Conservation (phyloP, 2,797 vertebrate species). For the Chiloscyllium punctatum region DNA sequence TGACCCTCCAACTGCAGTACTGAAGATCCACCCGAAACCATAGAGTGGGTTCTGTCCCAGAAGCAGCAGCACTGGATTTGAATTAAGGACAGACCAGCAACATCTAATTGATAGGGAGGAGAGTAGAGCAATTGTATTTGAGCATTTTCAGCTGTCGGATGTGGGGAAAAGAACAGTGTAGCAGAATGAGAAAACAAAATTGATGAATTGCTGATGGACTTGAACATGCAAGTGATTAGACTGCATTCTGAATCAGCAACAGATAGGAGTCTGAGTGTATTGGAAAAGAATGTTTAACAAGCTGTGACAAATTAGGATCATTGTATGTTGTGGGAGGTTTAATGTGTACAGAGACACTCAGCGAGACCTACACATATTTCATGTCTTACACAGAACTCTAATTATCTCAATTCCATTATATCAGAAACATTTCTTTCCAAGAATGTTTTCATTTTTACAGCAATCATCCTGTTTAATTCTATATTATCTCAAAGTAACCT, state of each 20-base stretch:
- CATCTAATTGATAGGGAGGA: slow-evolving; percentile 12
- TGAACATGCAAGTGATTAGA: not conserved
- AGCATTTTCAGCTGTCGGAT: not conserved
- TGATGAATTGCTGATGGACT: not conserved
- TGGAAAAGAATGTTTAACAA: not conserved
- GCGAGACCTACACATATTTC: not conserved
- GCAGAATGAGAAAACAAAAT: not conserved
- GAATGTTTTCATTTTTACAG: not conserved
- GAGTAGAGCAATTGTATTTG: not conserved
- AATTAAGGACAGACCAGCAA: not conserved
- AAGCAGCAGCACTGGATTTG: too few relatives aligned
- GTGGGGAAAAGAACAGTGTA: not conserved
- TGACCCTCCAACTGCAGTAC: not conserved
- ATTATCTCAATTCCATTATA: not conserved
- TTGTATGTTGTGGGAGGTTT: not conserved
- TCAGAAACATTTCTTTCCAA: not conserved
- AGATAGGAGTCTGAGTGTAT: not conserved
- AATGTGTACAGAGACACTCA: not conserved
- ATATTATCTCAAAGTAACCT: not conserved
- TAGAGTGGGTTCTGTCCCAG: not conserved
- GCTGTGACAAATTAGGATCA: slow-evolving; percentile 19
- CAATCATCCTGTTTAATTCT: not conserved
- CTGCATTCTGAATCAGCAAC: not conserved
- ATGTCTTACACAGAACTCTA: not conserved
- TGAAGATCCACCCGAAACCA: too few relatives aligned